Evolutionary conservation across 2,113 vertebrate species (phyloP).

Genomic region (Colinus virginianus): DNA sequence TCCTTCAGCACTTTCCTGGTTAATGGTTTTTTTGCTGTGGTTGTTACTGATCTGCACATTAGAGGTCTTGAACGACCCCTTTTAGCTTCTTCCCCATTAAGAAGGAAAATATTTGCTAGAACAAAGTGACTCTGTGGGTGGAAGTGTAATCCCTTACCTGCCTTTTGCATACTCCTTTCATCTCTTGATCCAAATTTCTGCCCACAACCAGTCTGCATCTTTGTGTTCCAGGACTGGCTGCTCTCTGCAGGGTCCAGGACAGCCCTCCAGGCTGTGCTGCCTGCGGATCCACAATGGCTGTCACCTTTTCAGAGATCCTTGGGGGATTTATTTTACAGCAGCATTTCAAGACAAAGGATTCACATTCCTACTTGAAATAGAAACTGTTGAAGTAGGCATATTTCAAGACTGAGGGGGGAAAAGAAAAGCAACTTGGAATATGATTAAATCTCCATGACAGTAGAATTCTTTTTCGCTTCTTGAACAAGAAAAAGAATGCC

Average conservation of each 20-base stretch:
- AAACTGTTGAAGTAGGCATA: background rate
- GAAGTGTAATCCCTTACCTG: background rate
- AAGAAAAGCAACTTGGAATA: background rate
- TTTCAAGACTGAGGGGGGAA: background rate
- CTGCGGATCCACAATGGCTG: rapidly evolving
- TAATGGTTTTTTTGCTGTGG: background rate
- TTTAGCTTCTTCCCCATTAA: background rate
- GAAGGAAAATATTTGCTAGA: background rate
- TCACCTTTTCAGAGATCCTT: background rate
- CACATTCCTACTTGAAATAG: background rate
- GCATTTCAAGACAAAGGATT: background rate
- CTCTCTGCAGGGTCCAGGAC: too few relatives aligned
- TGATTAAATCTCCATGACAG: background rate
- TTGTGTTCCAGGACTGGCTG: background rate
- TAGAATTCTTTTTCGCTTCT: background rate
- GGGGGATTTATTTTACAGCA: background rate
- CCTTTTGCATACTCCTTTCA: background rate
- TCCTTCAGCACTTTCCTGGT: background rate
- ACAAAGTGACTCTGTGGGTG: background rate
- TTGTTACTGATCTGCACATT: background rate
- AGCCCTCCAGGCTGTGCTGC: background rate
- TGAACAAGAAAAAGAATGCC: background rate
- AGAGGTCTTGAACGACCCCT: background rate
- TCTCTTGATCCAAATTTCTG: background rate
- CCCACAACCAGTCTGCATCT: background rate